Base-by-base conservation (phyloP, 2,113 vertebrate species). In the Sceloporus tristichus region DNA sequence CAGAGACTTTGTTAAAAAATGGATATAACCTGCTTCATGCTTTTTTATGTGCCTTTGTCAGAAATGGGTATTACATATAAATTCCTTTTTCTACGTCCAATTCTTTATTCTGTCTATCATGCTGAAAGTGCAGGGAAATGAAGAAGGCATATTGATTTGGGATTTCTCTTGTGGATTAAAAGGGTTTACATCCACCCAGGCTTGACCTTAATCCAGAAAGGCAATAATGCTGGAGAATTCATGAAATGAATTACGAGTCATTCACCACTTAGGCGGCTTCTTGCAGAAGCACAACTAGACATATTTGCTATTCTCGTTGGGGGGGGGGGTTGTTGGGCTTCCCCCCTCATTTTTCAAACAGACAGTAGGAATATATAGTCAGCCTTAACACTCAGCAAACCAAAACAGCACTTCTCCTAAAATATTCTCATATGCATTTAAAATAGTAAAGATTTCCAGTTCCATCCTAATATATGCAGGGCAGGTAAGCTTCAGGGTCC, bases 241-340 rank as follows among this genome's bases (percentile, higher is more conserved):
- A 93, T 90, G 70, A 93, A 93, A 95, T 95, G 93, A 96, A 91
- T 88, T 87, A 89, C 0, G 2, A 91, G 73, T 86, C 40, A 70
- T 88, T 90, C 83, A 88, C 92, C 83, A 92, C 59, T 75, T 94
- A 88, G 68, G 81, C 89, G 88, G 90, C 92, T 95, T 95, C 86
- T 88, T 92, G 74, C 77, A 89, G 89, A 92, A 91, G 75, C 89
- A 86, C 87, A 95, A 95, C 92, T 93, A 95, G 94, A 81, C 19
- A 90, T 82, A 79, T 91, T 91, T 87, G 92, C 87, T 71, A 91
- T 48, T 96, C 77, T 84, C 95, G 1, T 91, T 90, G 0, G 3
- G 54, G 88, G 93, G 85, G 0, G 1, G 38, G 53, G 53, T 65
- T 66, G 29, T 85, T 92, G 87, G 66, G 76, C 59, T 65, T 87